Conservation (phyloP, 2,888 invertebrate species). For the Rotaria macrura region DNA sequence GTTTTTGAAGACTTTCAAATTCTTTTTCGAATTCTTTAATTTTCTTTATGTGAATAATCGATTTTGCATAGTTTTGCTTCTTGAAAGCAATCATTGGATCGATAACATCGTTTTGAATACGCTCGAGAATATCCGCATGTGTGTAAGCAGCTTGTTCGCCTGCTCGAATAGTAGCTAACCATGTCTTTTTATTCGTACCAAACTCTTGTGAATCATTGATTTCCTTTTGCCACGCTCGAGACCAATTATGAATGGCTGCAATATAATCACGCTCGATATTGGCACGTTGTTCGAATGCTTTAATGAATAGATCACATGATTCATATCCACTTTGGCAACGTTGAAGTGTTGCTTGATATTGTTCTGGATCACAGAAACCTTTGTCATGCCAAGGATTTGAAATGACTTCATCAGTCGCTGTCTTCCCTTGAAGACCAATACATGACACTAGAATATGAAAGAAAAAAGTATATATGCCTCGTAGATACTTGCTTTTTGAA, state of each 20-base stretch:
- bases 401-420: not conserved
- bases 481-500: no score
- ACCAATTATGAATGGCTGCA: not conserved
- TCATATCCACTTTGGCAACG: not conserved
- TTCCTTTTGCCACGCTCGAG: not conserved
- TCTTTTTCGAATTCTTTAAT: not conserved
- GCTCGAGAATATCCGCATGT: not conserved
- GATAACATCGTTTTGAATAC: not conserved
- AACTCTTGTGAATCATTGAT: not conserved
- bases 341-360: not conserved
- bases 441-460: not conserved
- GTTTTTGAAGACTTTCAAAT: not conserved
- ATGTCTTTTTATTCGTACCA: not conserved
- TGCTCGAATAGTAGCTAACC: not conserved
- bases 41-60: not conserved
- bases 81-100: not conserved
- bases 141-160: not conserved
- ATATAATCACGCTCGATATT: not conserved
- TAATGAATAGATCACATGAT: not conserved
- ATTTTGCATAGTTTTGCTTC: not conserved
- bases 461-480: no score
- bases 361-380: constrained; percentile 76
- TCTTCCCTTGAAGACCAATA: not conserved
- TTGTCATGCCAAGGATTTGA: constrained; percentile 80
- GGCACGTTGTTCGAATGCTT: not conserved